A percentile compares a stretch with the other conserved stretches of the same genome.
These are phyloP conservation scores for Chrysodeixis includens DNA, from an alignment of 2,888 invertebrate species.

Conservation along the genomic window DNA sequence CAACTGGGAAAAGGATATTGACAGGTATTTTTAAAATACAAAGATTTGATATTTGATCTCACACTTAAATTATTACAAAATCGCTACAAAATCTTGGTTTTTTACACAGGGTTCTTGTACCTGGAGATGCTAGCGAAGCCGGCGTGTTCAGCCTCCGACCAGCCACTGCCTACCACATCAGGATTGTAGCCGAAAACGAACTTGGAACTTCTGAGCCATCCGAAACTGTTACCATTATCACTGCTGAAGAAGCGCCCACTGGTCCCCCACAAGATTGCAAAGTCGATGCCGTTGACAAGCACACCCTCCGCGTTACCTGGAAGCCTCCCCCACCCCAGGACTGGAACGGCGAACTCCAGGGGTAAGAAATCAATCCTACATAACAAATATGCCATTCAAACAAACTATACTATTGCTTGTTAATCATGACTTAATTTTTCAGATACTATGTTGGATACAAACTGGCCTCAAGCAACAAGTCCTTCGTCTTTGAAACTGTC, in stretches of 20 bases:
- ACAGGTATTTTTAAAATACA: conserved; percentile 79
- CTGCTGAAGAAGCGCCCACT: conserved; percentile 97
- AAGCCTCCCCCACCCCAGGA: conserved; percentile 96
- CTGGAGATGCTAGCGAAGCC: conserved; percentile 96
- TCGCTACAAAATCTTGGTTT: background rate
- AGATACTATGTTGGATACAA: conserved; percentile 98
- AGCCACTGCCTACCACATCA: conserved; percentile 97
- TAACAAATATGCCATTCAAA: background rate
- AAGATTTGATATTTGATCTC: background rate
- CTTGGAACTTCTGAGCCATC: conserved; percentile 98
- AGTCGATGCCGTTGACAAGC: conserved; percentile 96
- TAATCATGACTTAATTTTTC: conserved; percentile 64
- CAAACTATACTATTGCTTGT: background rate
- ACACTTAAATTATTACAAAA: background rate
- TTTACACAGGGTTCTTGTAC: conserved; percentile 92
- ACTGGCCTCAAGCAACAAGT: conserved; percentile 94
- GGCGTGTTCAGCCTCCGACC: conserved; percentile 96
- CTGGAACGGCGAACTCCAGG: conserved; percentile 96
- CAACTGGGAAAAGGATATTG: conserved; percentile 93
- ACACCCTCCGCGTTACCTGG: conserved; percentile 96
- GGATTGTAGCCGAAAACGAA: conserved; percentile 98
- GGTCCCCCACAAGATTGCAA: conserved; percentile 95
- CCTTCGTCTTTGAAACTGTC: conserved; percentile 96
- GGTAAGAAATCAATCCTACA: conserved; percentile 69
- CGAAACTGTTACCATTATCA: conserved; percentile 97